Evolutionary conservation across 2,797 vertebrate genomes (phyloP).

Genomic region (Choloepus didactylus): DNA sequence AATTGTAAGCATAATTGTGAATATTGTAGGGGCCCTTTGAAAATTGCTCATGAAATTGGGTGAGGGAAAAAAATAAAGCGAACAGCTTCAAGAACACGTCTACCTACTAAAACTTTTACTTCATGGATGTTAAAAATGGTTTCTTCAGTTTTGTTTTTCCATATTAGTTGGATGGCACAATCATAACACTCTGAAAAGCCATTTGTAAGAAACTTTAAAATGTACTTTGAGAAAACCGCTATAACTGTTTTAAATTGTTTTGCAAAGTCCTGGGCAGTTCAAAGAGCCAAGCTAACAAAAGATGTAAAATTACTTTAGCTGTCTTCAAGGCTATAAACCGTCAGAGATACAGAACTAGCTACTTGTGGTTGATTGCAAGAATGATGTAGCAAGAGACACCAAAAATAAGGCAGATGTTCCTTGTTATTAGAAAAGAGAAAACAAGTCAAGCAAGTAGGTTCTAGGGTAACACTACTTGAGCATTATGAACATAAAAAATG

Average conservation of each 20-base stretch:
- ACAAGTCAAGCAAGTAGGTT: background rate
- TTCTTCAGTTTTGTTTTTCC: background rate
- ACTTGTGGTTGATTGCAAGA: conserved; percentile 19
- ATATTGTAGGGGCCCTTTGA: background rate
- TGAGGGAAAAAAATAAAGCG: background rate
- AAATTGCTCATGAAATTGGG: background rate
- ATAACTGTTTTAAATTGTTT: conserved; percentile 75
- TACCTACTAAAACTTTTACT: conserved; percentile 37
- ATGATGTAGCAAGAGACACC: background rate
- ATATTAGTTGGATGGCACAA: conserved; percentile 39
- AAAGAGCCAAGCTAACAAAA: conserved; percentile 67
- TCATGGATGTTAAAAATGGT: conserved; percentile 15
- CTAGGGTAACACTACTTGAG: background rate
- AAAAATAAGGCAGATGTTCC: background rate
- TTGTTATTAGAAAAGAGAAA: background rate
- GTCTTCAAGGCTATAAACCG: conserved; percentile 54
- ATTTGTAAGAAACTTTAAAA: conserved; percentile 73
- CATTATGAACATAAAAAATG: background rate
- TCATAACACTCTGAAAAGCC: conserved; percentile 7
- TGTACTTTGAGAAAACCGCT: conserved; percentile 59
- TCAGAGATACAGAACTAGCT: conserved; percentile 59
- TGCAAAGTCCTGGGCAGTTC: conserved; percentile 65
- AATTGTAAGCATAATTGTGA: conserved; percentile 37
- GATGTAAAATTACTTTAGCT: conserved; percentile 68
- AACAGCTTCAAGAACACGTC: background rate